phyloP scores from a whole-genome alignment of 1,140 invertebrate species.

The Scaptomyza graminum region DNA sequence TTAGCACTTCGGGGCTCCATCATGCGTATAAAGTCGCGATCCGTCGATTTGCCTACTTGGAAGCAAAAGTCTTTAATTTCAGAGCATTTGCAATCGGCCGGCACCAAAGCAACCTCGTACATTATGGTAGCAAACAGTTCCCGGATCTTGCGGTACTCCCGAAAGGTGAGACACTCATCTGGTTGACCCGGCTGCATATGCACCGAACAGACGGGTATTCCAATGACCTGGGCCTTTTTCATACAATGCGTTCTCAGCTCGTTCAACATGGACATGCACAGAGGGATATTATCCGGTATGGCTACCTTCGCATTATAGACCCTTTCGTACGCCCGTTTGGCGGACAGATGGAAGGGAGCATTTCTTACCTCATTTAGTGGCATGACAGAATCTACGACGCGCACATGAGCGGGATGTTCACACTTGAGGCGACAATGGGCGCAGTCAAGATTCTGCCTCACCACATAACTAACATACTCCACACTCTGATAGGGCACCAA shows the following conservation, averaged over 20 bases:
- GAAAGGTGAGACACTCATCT: slow-evolving; percentile 15
- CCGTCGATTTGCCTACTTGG: not conserved
- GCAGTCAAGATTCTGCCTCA: slow-evolving; percentile 21
- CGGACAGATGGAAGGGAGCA: slow-evolving; percentile 8
- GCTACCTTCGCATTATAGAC: not conserved
- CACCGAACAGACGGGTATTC: slow-evolving; percentile 38
- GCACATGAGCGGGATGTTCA: not conserved
- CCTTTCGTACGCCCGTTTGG: slow-evolving; percentile 18
- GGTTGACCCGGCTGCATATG: slow-evolving; percentile 5
- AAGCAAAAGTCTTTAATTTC: slow-evolving; percentile 28
- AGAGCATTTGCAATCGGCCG: slow-evolving; percentile 42
- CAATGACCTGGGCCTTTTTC: not conserved
- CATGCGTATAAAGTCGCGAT: slow-evolving; percentile 13
- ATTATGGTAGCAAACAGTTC: slow-evolving; percentile 20
- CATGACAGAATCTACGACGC: slow-evolving; percentile 13
- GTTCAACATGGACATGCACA: slow-evolving; percentile 31
- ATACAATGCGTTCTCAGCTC: slow-evolving; percentile 36
- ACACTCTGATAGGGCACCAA: slow-evolving; percentile 38
- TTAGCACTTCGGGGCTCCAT: not conserved
- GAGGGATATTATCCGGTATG: slow-evolving; percentile 27
- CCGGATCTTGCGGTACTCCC: slow-evolving; percentile 10
- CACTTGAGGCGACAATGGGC: slow-evolving; percentile 20
- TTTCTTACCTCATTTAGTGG: slow-evolving; percentile 9
- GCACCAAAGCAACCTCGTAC: slow-evolving; percentile 34
- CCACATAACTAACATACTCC: not conserved